Evolutionary conservation across 2,888 invertebrate genomes (phyloP).

Genomic region (Saturnia japonica): DNA sequence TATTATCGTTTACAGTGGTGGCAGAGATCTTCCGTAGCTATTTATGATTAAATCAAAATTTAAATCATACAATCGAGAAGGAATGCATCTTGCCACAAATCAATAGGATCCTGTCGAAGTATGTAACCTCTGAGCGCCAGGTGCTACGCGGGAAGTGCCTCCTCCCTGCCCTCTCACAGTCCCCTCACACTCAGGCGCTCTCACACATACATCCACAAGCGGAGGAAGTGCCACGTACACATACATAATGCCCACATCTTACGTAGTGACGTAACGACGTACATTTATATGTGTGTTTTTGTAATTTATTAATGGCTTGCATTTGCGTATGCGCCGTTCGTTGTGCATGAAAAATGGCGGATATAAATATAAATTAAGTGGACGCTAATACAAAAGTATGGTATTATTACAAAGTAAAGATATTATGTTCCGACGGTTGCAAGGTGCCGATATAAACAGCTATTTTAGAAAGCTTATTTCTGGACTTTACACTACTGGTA

Average conservation of each 20-base stretch:
- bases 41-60: constrained; percentile 37
- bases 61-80: constrained; percentile 60
- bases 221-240: constrained; percentile 57
- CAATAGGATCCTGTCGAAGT: constrained; percentile 71
- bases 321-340: constrained; percentile 71
- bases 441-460: constrained; percentile 40
- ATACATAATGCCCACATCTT: constrained; percentile 34
- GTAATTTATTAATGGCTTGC: constrained; percentile 76
- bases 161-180: constrained; percentile 37
- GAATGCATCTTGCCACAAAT: constrained; percentile 71
- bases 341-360: constrained; percentile 69
- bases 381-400: constrained; percentile 67
- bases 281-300: constrained; percentile 62
- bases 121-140: constrained; percentile 76
- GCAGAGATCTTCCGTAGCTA: background rate
- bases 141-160: constrained; percentile 77
- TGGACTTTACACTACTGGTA: background rate
- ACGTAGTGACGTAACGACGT: constrained; percentile 56
- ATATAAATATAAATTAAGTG: constrained; percentile 69
- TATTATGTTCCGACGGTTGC: constrained; percentile 46
- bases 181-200: constrained; percentile 40
- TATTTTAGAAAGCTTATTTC: constrained; percentile 8
- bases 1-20: background rate
- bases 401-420: constrained; percentile 46
- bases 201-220: constrained; percentile 50